Conservation (phyloP, 2,888 invertebrate species). For the Ceriagrion tenellum region DNA sequence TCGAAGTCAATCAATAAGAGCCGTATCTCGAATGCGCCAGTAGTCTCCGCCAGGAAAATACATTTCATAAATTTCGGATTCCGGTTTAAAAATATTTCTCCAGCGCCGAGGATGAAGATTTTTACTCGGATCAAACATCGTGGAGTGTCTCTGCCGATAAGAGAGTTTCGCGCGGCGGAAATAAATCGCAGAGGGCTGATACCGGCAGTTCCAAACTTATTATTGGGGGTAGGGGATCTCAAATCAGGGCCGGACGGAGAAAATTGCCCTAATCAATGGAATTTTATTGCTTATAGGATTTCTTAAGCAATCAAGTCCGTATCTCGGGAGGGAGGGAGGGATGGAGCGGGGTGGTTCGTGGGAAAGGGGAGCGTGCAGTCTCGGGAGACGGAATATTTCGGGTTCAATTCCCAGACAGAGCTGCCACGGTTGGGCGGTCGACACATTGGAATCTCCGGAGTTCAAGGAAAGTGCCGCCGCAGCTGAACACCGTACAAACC, state of each 20-base stretch:
- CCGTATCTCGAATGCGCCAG: not conserved
- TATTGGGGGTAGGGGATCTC: not conserved
- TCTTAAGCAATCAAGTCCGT: not conserved
- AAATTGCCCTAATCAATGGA: not conserved
- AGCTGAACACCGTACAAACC: too few relatives aligned
- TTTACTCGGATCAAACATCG: not conserved
- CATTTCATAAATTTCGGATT: not conserved
- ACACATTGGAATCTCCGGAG: too few relatives aligned
- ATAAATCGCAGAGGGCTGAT: not conserved
- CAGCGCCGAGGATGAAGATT: not conserved
- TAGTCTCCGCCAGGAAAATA: not conserved
- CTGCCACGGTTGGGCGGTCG: not conserved
- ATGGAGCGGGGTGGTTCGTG: not conserved
- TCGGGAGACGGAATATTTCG: not conserved
- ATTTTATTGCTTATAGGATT: conserved; percentile 6
- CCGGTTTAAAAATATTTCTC: not conserved
- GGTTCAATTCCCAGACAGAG: not conserved
- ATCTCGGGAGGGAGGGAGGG: not conserved
- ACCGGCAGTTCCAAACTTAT: not conserved
- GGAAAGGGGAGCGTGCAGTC: not conserved
- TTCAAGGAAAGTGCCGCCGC: too few relatives aligned
- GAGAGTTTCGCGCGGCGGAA: not conserved
- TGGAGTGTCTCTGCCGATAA: not conserved
- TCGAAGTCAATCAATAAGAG: too few relatives aligned
- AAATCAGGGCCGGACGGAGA: not conserved